phyloP scores from a whole-genome alignment of 2,797 vertebrate species.

The Darevskia mixta region DNA sequence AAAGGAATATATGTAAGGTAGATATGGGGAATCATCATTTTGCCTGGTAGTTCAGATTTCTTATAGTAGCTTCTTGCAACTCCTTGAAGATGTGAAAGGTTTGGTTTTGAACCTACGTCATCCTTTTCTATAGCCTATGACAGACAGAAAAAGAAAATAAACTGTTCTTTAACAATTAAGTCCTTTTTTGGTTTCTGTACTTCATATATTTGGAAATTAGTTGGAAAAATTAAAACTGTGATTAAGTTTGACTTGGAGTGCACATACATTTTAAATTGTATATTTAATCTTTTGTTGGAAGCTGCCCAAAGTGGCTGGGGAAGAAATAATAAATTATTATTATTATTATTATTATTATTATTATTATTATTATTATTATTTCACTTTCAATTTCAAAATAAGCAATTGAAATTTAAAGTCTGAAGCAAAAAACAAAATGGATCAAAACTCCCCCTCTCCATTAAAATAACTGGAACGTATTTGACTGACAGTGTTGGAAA shows the following conservation, averaged over 20 bases:
- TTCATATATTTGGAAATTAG: not conserved
- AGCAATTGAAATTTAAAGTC: conserved; percentile 57
- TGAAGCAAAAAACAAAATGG: conserved; percentile 41
- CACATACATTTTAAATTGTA: conserved; percentile 1
- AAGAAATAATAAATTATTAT: no score
- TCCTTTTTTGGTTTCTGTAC: conserved; percentile 16
- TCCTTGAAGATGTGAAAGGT: not conserved
- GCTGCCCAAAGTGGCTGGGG: no score
- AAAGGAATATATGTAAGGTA: not conserved
- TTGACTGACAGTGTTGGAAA: conserved; percentile 74
- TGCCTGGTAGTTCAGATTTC: not conserved
- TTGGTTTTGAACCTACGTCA: conserved; percentile 25
- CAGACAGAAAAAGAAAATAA: conserved; percentile 23
- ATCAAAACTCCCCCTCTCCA: conserved; percentile 52
- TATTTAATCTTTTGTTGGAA: no score
- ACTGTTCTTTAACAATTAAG: conserved; percentile 21
- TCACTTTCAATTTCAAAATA: conserved; percentile 20
- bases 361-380: no score
- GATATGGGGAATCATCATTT: not conserved
- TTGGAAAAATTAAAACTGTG: conserved; percentile 18
- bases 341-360: not conserved
- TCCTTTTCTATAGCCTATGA: conserved; percentile 26
- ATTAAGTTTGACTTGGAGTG: conserved; percentile 2
- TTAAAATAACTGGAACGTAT: conserved; percentile 66
- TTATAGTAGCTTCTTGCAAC: conserved; percentile 12